These are phyloP conservation scores for Lepidocyrtinus sp. DNA, from an alignment of 2,888 invertebrate genomes.

Conservation along the genomic window DNA sequence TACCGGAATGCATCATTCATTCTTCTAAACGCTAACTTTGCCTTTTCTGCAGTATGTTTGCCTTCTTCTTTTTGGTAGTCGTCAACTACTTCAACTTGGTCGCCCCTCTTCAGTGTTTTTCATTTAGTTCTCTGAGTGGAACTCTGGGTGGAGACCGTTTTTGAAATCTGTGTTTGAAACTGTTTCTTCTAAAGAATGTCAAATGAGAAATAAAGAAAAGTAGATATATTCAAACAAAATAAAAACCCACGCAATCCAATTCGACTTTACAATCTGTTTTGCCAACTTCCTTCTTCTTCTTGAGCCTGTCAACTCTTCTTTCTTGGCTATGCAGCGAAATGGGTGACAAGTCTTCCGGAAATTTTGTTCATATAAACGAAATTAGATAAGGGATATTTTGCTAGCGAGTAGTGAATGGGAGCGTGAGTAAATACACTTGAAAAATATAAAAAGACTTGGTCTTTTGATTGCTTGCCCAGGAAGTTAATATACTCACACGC, in stretches of 20 bases:
- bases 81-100: not conserved
- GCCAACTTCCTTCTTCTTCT: conserved; percentile 22
- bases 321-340: conserved; percentile 11
- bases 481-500: not conserved
- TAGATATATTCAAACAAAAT: not conserved
- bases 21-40: conserved; percentile 34
- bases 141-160: conserved; percentile 24
- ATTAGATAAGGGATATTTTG: conserved; percentile 10
- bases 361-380: conserved; percentile 17
- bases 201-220: conserved; percentile 14
- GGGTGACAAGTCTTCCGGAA: conserved; percentile 33
- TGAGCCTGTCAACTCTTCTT: conserved; percentile 25
- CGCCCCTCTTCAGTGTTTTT: conserved; percentile 2
- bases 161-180: conserved; percentile 6
- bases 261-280: not conserved
- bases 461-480: conserved; percentile 15
- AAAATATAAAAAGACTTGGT: conserved; percentile 2
- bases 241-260: conserved; percentile 12
- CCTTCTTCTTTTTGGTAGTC: conserved; percentile 16
- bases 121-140: conserved; percentile 39
- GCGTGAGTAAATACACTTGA: conserved; percentile 5
- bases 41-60: conserved; percentile 28
- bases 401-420: conserved; percentile 4
- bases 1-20: conserved; percentile 54
- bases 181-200: no score